Evolutionary conservation across 1,140 invertebrate genomes (phyloP).

Genomic region (Cydia amplana): DNA sequence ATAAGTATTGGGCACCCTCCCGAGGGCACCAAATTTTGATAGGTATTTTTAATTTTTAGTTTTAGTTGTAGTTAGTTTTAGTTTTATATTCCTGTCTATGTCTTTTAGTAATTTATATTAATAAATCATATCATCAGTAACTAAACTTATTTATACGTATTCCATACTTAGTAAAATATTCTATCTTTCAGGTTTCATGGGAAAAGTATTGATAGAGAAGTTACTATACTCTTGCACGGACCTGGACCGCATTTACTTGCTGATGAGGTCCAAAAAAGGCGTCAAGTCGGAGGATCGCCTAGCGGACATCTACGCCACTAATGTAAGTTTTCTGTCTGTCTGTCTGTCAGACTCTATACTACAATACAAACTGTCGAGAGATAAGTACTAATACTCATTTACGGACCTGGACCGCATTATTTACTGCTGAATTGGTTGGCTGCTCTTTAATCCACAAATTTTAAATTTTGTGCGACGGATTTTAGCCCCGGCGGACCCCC

Average conservation of each 20-base stretch:
- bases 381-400: constrained; percentile 90
- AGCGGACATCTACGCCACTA: constrained; percentile 41
- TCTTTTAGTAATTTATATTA: too few relatives aligned
- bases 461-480: constrained; percentile 39
- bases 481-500: too few relatives aligned
- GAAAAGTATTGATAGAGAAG: constrained; percentile 92
- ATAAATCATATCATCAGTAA: too few relatives aligned
- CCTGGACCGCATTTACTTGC: constrained; percentile 85
- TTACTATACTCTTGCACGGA: constrained; percentile 88
- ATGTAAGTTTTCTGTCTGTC: constrained; percentile 39
- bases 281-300: constrained; percentile 56
- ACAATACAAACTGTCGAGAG: constrained; percentile 85
- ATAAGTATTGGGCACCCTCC: too few relatives aligned
- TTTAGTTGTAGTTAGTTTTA: too few relatives aligned
- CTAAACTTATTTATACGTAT: too few relatives aligned
- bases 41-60: too few relatives aligned
- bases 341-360: too few relatives aligned
- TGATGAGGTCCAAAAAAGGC: constrained; percentile 87
- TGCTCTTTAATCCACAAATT: constrained; percentile 44
- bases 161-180: constrained; percentile 1
- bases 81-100: too few relatives aligned
- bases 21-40: too few relatives aligned
- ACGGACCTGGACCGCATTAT: constrained; percentile 87
- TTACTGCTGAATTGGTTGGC: constrained; percentile 81
- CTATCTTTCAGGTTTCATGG: constrained; percentile 87